A percentile compares a stretch with the other conserved stretches of the same genome.
phyloP scores from a whole-genome alignment of 2,888 invertebrate genomes.

The Anthophora plumipes region DNA sequence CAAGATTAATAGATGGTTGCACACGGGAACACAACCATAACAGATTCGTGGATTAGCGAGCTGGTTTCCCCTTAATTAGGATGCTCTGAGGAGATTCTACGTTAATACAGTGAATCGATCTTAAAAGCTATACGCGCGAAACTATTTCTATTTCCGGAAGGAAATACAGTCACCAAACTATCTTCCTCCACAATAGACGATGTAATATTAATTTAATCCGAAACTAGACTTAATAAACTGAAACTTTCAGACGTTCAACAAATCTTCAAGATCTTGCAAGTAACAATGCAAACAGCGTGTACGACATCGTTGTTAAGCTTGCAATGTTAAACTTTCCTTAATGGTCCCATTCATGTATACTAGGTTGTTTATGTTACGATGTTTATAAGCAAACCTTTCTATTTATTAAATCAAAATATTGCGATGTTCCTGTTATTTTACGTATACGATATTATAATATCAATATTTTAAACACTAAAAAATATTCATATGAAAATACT shows the following conservation, averaged over 20 bases:
- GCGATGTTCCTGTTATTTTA: too few relatives aligned
- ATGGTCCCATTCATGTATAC: too few relatives aligned
- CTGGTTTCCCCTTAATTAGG: conserved; percentile 15
- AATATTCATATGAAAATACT: too few relatives aligned
- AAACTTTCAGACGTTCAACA: neutral
- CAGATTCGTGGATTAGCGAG: conserved; percentile 23
- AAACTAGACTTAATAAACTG: too few relatives aligned
- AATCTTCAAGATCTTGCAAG: neutral
- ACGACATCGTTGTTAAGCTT: neutral
- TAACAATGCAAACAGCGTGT: neutral
- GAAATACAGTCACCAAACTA: neutral
- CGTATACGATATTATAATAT: too few relatives aligned
- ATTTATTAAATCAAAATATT: too few relatives aligned
- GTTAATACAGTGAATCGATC: conserved; percentile 2
- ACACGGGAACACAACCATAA: neutral
- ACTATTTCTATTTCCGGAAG: neutral
- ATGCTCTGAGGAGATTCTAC: neutral
- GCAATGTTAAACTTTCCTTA: too few relatives aligned
- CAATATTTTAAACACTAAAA: too few relatives aligned
- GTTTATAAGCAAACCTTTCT: too few relatives aligned
- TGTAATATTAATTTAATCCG: neutral
- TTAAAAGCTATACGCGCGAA: neutral
- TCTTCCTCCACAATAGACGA: neutral
- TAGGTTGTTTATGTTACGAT: too few relatives aligned
- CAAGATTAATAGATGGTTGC: neutral